phyloP scores from a whole-genome alignment of 2,797 vertebrate species.

The Poecile montanus region DNA sequence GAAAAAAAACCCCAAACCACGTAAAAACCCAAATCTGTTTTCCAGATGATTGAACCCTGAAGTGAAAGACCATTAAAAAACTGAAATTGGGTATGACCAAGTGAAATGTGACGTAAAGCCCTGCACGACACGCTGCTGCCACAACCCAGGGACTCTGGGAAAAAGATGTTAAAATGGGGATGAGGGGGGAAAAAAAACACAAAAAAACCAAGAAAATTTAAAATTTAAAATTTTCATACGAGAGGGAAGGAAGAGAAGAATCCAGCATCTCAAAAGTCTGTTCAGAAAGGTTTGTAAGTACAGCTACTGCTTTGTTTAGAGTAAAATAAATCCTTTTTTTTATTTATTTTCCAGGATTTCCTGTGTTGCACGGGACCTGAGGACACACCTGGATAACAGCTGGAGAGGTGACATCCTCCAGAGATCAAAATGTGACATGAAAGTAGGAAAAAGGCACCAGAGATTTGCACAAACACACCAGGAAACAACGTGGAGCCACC shows the following conservation, averaged over 20 bases:
- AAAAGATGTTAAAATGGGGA: background rate
- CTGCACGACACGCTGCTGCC: background rate
- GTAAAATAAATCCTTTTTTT: background rate
- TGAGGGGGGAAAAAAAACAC: background rate
- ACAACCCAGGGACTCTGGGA: background rate
- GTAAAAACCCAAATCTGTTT: background rate
- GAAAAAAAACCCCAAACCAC: background rate
- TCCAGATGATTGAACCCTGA: background rate
- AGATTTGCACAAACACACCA: background rate
- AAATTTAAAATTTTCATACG: too few species aligned
- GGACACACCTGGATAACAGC: background rate
- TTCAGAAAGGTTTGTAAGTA: background rate
- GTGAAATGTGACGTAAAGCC: background rate
- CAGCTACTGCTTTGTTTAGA: background rate
- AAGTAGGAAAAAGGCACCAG: background rate
- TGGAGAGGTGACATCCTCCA: background rate
- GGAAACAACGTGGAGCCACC: accelerated
- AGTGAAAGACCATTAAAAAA: background rate
- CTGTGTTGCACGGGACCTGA: background rate
- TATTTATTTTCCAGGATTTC: background rate
- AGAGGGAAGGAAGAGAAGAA: background rate
- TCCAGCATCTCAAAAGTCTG: background rate
- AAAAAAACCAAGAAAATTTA: too few species aligned
- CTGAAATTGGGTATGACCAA: background rate
- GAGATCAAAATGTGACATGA: background rate